These are phyloP conservation scores for Eidolon dupreanum DNA, from an alignment of 2,797 vertebrate genomes.

Conservation along the genomic window DNA sequence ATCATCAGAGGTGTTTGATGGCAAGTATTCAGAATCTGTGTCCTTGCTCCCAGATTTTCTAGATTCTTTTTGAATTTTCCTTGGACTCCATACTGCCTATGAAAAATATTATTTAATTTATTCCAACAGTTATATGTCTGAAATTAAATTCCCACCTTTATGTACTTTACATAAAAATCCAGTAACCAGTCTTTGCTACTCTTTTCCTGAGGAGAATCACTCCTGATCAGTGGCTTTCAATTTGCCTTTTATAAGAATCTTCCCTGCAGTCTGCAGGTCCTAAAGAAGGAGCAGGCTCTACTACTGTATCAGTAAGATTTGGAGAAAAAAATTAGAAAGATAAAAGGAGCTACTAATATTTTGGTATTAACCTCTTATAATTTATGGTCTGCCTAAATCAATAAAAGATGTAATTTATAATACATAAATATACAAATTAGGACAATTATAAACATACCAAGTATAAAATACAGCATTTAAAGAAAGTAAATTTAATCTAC, in stretches of 20 bases:
- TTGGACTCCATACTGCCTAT: slow-evolving; percentile 81
- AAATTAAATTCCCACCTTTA: slow-evolving; percentile 32
- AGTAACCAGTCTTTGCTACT: not conserved
- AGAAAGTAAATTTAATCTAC: not conserved
- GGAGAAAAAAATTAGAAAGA: not conserved
- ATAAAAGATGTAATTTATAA: not conserved
- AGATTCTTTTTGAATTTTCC: slow-evolving; percentile 86
- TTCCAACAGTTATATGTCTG: slow-evolving; percentile 11
- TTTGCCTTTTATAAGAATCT: not conserved
- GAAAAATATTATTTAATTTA: slow-evolving; percentile 67
- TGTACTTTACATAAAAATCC: not conserved
- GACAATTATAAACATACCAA: slow-evolving; percentile 8
- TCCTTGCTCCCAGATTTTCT: slow-evolving; percentile 80
- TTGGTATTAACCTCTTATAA: not conserved
- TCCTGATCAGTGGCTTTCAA: not conserved
- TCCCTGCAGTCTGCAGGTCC: not conserved
- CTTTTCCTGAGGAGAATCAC: not conserved
- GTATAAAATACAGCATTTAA: not conserved
- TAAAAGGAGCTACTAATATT: not conserved
- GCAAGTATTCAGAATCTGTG: slow-evolving; percentile 81
- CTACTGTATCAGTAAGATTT: not conserved
- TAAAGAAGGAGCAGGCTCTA: not conserved
- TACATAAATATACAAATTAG: not conserved
- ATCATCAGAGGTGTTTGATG: slow-evolving; percentile 79
- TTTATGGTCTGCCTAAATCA: slow-evolving; percentile 11